These are phyloP conservation scores for Mellivora capensis DNA, from an alignment of 2,113 vertebrate species.

Conservation along the genomic window DNA sequence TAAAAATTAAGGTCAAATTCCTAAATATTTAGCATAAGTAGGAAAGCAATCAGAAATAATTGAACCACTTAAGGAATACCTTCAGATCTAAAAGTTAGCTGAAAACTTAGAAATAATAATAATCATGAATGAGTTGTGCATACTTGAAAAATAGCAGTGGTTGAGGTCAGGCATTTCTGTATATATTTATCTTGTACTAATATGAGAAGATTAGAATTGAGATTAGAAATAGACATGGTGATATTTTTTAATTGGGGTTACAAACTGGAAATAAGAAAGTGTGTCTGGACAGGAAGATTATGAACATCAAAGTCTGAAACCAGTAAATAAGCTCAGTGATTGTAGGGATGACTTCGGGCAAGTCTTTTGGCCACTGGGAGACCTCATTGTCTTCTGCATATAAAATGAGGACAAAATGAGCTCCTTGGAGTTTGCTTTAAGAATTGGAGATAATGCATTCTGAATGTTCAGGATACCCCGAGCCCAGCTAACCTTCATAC, in stretches of 20 bases:
- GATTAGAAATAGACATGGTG: neutral
- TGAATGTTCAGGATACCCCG: neutral
- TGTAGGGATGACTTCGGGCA: neutral
- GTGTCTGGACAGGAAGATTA: neutral
- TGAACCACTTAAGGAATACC: neutral
- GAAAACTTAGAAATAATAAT: neutral
- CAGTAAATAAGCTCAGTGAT: neutral
- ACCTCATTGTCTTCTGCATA: neutral
- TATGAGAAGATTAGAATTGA: constrained; percentile 1
- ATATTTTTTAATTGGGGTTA: neutral
- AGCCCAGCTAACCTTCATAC: neutral
- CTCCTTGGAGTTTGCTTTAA: neutral
- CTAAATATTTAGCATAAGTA: neutral
- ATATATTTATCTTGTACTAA: neutral
- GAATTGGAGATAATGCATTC: neutral
- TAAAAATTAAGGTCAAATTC: neutral
- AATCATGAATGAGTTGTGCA: neutral
- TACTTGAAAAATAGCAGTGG: neutral
- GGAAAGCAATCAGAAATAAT: neutral
- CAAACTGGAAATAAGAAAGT: neutral
- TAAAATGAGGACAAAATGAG: neutral
- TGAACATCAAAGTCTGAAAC: neutral
- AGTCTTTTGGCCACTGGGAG: neutral
- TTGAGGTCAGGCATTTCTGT: neutral
- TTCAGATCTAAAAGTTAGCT: constrained; percentile 1